Base-by-base conservation (phyloP, 2,888 invertebrate species). In the Ectropis crepuscularia region DNA sequence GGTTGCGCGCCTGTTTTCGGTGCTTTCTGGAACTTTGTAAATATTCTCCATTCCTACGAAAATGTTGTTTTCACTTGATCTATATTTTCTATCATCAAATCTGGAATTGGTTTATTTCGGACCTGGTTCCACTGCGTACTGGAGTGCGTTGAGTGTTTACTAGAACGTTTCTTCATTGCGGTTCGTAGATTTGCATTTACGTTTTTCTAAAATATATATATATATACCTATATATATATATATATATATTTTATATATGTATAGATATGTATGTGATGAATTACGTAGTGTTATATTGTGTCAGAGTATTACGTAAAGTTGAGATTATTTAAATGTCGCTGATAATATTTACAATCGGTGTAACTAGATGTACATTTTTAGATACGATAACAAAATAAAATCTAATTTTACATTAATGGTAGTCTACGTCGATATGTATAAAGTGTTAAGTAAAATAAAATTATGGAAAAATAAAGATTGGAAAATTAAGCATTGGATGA, bases 401-500 rank as follows among this genome's bases (percentile, higher is more conserved):
- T 78, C 69, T 79, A 75, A 75, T 75, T 68, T 74, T 71, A 73
- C 68, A 73, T 72, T 77, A 77, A 77, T 75, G 72, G 73, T 81
- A 82, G 80, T 76, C 72, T 80, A 78, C 76, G 85, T 85, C 79
- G 83, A 84, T 80, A 81, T 90, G 89, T 91, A 86, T 83, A 88
- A 89, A 89, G 83, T 89, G 77, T 83, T 86, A 83, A 82, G 80
- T 86, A 81, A 81, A 87, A 81, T 77, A 71, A 80, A 83, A 78
- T 81, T 75, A 80, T 78, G 79, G 77, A 77, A 82, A 78, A 80
- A 82, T 86, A 88, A 86, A 81, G 80, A 83, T 87, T 86, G 90
- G 80, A 86, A 86, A 80, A 75, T 83, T 86, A 89, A 91, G 89
- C 91, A 89, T 92, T 87, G 90, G 87, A 92, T 90, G 92, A 92